Percentiles rank a stretch among this genome's conserved stretches.
Evolutionary conservation across 2,888 invertebrate species (phyloP).

Genomic region (Trissonchulus latispiculum): DNA sequence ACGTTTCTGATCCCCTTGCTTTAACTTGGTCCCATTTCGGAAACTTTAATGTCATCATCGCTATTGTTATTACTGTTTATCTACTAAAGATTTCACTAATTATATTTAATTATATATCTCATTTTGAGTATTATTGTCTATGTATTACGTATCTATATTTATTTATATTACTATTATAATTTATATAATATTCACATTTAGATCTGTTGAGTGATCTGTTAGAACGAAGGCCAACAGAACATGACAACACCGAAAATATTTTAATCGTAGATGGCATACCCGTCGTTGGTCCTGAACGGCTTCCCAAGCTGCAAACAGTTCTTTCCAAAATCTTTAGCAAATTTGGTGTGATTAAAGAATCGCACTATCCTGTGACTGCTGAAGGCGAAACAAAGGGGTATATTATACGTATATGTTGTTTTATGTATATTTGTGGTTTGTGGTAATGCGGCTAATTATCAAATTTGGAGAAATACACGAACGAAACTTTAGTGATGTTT

Average conservation of each 20-base stretch:
- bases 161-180: too few relatives aligned
- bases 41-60: too few relatives aligned
- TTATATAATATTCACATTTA: too few relatives aligned
- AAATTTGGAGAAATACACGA: too few relatives aligned
- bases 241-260: constrained; percentile 88
- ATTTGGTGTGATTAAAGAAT: constrained; percentile 72
- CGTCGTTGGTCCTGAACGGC: constrained; percentile 74
- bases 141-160: background rate
- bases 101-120: too few relatives aligned
- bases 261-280: constrained; percentile 94
- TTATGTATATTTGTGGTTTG: background rate
- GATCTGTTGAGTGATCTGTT: constrained; percentile 84
- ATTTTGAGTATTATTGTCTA: background rate
- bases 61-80: too few relatives aligned
- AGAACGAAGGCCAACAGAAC: constrained; percentile 77
- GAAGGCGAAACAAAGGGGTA: constrained; percentile 73
- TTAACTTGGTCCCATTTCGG: too few relatives aligned
- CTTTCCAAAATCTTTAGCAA: constrained; percentile 80
- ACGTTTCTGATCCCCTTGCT: too few relatives aligned
- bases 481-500: too few relatives aligned
- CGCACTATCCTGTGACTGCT: constrained; percentile 72
- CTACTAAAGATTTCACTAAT: too few relatives aligned
- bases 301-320: constrained; percentile 82
- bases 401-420: constrained; percentile 19
- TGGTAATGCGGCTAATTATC: too few relatives aligned